phyloP scores from a whole-genome alignment of 2,113 vertebrate genomes.

The Poeciliopsis turrubarensis region DNA sequence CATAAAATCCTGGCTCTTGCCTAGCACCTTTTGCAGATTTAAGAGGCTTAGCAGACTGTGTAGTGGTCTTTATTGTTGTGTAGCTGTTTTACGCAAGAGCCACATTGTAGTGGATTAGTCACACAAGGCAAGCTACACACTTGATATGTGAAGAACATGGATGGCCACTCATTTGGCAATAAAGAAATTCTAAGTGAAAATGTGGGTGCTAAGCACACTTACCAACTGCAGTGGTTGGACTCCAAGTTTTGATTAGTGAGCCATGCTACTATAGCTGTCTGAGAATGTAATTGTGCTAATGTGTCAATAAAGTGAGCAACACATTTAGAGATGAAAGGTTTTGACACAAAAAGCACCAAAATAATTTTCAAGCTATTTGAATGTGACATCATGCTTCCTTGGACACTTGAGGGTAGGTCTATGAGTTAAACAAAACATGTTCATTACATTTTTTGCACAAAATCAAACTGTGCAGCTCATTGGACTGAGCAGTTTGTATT shows the following conservation, averaged over 20 bases:
- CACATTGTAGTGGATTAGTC: neutral
- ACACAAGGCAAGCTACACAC: neutral
- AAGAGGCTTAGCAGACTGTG: conserved; percentile 15
- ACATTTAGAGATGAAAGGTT: no score
- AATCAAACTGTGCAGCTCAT: no score
- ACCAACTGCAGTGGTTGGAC: neutral
- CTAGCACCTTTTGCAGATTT: neutral
- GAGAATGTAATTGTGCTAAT: neutral
- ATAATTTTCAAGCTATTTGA: no score
- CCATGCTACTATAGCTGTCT: neutral
- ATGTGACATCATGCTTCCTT: no score
- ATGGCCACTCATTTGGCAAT: conserved; percentile 3
- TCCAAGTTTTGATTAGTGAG: neutral
- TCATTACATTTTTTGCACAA: no score
- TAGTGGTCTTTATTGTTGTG: conserved; percentile 4
- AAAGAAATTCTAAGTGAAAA: conserved; percentile 5
- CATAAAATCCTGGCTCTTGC: conserved; percentile 1
- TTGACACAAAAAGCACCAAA: no score
- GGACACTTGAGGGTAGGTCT: no score
- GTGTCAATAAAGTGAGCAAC: neutral
- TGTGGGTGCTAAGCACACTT: neutral
- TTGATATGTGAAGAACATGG: conserved; percentile 2
- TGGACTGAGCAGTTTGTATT: no score
- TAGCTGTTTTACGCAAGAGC: neutral
- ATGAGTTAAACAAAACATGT: no score